Conservation (phyloP, 2,113 vertebrate species). For the Entosphenus tridentatus region DNA sequence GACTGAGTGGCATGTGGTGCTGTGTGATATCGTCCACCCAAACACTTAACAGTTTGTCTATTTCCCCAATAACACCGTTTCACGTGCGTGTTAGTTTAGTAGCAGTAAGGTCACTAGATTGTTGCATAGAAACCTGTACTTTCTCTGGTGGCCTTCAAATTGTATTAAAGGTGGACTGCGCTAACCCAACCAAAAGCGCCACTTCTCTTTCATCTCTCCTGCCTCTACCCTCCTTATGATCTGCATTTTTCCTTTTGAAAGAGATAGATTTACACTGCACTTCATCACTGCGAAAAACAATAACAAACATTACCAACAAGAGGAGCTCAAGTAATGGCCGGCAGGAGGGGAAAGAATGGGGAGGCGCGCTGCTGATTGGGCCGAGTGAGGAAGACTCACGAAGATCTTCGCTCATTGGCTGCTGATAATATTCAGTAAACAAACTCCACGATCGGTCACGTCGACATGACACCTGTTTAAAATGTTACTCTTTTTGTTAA, state of each 20-base stretch:
- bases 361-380: conserved; percentile 2
- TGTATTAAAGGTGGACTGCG: conserved; percentile 3
- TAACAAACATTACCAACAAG: not conserved
- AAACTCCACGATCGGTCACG: too few relatives aligned
- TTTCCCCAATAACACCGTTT: not conserved
- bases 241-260: not conserved
- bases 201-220: not conserved
- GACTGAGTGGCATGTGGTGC: not conserved
- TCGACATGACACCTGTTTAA: too few relatives aligned
- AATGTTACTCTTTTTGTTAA: too few relatives aligned
- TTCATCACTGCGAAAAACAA: not conserved
- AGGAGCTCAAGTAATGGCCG: not conserved
- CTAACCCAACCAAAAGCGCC: not conserved
- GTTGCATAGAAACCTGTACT: not conserved
- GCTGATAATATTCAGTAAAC: not conserved
- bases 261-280: conserved; percentile 5
- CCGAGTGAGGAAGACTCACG: not conserved
- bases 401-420: not conserved
- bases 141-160: not conserved
- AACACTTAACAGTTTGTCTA: not conserved
- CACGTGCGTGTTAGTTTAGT: not conserved
- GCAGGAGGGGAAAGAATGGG: conserved; percentile 1
- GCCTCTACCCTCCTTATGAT: not conserved
- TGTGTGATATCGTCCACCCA: not conserved
- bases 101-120: not conserved